Conservation (phyloP, 2,797 vertebrate species). For the Crotalus adamanteus region DNA sequence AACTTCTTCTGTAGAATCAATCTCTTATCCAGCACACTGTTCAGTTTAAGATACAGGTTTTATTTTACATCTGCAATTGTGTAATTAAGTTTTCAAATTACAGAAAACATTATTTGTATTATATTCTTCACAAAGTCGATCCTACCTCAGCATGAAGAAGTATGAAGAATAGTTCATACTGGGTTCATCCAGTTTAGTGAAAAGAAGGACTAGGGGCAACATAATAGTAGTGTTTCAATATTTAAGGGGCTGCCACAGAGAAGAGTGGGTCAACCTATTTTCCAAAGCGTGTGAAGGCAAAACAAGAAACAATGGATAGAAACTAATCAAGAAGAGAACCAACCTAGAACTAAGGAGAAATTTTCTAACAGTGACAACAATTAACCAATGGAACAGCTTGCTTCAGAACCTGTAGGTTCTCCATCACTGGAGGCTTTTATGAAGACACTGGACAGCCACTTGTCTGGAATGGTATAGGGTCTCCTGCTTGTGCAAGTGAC, state of each 20-base stretch:
- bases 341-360: not conserved
- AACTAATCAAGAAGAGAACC: not conserved
- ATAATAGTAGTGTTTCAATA: not conserved
- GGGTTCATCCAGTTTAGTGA: not conserved
- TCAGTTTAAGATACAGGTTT: too few species aligned
- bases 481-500: not conserved
- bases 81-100: too few species aligned
- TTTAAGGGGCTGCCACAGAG: not conserved
- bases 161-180: not conserved
- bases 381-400: not conserved
- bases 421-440: not conserved
- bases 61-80: too few species aligned
- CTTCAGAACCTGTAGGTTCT: not conserved
- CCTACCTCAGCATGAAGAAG: not conserved
- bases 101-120: too few species aligned
- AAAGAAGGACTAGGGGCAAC: not conserved
- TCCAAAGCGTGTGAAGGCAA: not conserved
- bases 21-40: too few species aligned
- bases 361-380: not conserved
- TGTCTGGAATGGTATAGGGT: not conserved
- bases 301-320: not conserved
- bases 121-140: not conserved
- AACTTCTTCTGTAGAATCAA: too few species aligned
- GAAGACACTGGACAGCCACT: not conserved
- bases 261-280: not conserved